These are phyloP conservation scores for Bradypus variegatus DNA, from an alignment of 2,797 vertebrate species.

Conservation along the genomic window DNA sequence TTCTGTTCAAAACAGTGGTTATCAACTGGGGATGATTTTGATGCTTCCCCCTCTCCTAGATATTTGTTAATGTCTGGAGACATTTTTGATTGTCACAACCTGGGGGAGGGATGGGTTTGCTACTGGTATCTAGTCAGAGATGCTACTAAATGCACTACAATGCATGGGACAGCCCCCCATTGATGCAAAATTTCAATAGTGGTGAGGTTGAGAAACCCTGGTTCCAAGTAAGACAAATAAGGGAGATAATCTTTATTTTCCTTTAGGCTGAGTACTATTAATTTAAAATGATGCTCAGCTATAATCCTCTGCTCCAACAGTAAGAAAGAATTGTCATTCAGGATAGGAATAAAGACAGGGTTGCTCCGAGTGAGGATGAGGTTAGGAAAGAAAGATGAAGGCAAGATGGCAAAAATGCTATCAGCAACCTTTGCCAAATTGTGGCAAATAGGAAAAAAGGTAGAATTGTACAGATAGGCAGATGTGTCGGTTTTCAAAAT, in stretches of 20 bases:
- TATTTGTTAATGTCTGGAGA: background rate
- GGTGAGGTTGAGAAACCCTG: background rate
- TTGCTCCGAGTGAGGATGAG: background rate
- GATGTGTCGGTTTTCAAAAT: background rate
- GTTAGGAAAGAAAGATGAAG: background rate
- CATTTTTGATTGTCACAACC: background rate
- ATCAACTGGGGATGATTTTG: background rate
- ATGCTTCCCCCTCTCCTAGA: background rate
- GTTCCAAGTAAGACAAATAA: background rate
- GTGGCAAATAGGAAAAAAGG: background rate
- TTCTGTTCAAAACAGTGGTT: background rate
- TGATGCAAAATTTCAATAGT: background rate
- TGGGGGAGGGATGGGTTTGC: background rate
- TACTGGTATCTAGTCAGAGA: background rate
- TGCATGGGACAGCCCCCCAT: background rate
- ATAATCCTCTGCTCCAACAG: background rate
- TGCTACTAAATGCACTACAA: background rate
- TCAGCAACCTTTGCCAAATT: background rate
- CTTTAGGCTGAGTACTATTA: background rate
- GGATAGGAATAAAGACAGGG: background rate
- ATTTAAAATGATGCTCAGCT: background rate
- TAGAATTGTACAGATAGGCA: background rate
- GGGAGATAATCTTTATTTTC: background rate
- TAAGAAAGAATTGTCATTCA: background rate
- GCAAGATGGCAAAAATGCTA: background rate